Evolutionary conservation across 2,888 invertebrate genomes (phyloP).

Genomic region (Ormyrus labotus): DNA sequence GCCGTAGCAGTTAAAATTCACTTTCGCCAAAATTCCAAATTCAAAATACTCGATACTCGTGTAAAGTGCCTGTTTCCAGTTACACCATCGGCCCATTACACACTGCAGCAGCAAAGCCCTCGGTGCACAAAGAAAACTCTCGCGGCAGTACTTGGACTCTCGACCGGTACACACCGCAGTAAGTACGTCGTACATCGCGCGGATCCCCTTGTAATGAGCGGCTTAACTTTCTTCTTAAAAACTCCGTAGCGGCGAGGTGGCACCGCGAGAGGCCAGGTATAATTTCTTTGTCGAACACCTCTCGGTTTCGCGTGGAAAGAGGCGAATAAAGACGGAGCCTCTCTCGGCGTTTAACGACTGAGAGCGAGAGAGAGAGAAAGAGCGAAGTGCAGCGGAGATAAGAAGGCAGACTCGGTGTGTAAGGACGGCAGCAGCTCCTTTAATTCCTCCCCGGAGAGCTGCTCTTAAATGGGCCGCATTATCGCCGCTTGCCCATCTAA

Average conservation of each 20-base stretch:
- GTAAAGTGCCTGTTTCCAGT: too few relatives aligned
- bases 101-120: too few relatives aligned
- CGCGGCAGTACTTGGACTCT: too few relatives aligned
- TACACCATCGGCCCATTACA: too few relatives aligned
- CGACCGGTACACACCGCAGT: not conserved
- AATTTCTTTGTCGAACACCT: conserved; percentile 49
- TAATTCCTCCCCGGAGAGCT: conserved; percentile 6
- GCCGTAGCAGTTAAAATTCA: too few relatives aligned
- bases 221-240: conserved; percentile 49
- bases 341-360: conserved; percentile 26
- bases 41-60: too few relatives aligned
- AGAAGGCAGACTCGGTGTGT: conserved; percentile 1
- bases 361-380: conserved; percentile 16
- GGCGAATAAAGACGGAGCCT: conserved; percentile 14
- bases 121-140: too few relatives aligned
- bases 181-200: conserved; percentile 11
- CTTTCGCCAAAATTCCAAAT: too few relatives aligned
- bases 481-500: conserved; percentile 41
- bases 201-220: conserved; percentile 40
- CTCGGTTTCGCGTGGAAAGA: conserved; percentile 1
- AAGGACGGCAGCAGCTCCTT: conserved; percentile 31
- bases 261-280: conserved; percentile 19
- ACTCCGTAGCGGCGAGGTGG: not conserved
- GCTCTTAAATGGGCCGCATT: conserved; percentile 44
- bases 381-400: conserved; percentile 9